A percentile compares a stretch with the other conserved stretches of the same genome.
Conservation (phyloP, 2,797 vertebrate genomes). For the Melanotaenia nigrans region DNA sequence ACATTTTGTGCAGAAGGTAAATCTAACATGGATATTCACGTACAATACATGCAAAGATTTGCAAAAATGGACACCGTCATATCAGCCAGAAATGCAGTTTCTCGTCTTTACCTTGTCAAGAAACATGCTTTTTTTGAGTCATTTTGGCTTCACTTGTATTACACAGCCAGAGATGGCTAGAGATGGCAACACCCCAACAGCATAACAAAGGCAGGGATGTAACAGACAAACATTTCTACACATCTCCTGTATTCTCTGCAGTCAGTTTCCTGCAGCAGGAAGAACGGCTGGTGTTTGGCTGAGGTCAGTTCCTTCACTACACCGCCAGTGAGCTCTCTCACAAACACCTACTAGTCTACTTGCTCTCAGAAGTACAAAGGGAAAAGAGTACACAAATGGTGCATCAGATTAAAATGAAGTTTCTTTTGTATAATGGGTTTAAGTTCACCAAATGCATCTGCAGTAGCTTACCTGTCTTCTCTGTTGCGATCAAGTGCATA, state of each 20-base stretch:
- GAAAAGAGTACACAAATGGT: constrained; percentile 8
- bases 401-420: not conserved
- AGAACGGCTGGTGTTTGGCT: constrained; percentile 67
- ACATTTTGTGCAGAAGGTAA: constrained; percentile 44
- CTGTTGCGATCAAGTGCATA: constrained; percentile 93
- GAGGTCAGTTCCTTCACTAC: constrained; percentile 69
- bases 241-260: constrained; percentile 74
- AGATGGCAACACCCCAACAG: constrained; percentile 44
- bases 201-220: constrained; percentile 68
- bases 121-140: constrained; percentile 1
- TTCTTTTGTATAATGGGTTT: constrained; percentile 38
- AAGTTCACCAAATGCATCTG: not conserved
- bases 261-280: constrained; percentile 86
- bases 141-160: constrained; percentile 47
- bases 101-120: constrained; percentile 15
- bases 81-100: not conserved
- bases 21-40: constrained; percentile 41
- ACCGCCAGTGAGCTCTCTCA: constrained; percentile 50
- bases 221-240: constrained; percentile 71
- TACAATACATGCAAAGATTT: constrained; percentile 15
- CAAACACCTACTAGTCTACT: constrained; percentile 34
- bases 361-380: constrained; percentile 11
- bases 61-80: not conserved
- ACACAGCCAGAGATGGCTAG: constrained; percentile 35
- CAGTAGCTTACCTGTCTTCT: constrained; percentile 90